Evolutionary conservation across 30 jellyfish, hydroid and myxozoan genomes (phyloP).

Genomic region (Hydra vulgaris): DNA sequence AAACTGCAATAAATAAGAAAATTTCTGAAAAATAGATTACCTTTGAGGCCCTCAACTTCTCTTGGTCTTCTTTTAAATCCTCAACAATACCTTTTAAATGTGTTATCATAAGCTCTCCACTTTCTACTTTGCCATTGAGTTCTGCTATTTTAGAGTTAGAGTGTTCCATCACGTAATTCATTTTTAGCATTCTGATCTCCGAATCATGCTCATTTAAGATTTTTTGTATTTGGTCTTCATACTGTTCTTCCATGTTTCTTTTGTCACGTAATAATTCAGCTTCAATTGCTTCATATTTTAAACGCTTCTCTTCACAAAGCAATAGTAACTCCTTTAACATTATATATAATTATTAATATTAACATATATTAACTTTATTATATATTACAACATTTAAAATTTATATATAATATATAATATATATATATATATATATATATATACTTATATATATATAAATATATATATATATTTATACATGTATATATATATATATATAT

Average conservation of each 20-base stretch:
- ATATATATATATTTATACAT: too few relatives aligned
- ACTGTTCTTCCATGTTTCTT: conserved; percentile 3
- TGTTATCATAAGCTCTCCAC: conserved; percentile 32
- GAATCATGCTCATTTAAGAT: conserved; percentile 1
- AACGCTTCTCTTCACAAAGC: conserved; percentile 17
- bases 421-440: too few relatives aligned
- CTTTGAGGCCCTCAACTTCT: conserved; percentile 20
- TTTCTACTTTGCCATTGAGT: conserved; percentile 23
- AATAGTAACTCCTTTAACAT: conserved; percentile 10
- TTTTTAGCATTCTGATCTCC: conserved; percentile 23
- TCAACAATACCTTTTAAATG: conserved; percentile 26
- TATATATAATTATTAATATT: too few relatives aligned
- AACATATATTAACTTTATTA: not conserved
- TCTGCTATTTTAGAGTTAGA: conserved; percentile 37
- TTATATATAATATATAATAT: too few relatives aligned
- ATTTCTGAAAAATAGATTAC: too few relatives aligned
- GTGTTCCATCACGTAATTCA: conserved; percentile 29
- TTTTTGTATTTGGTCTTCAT: conserved; percentile 8
- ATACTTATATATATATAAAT: too few relatives aligned
- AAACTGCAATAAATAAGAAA: too few relatives aligned
- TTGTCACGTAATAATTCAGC: conserved; percentile 19
- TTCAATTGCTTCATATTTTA: conserved; percentile 19
- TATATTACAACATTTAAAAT: too few relatives aligned
- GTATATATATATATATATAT: too few relatives aligned
- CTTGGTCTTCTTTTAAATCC: conserved; percentile 34